These are phyloP conservation scores for Xenotilapia flavipinnis DNA, from an alignment of 2,113 vertebrate genomes.

Conservation along the genomic window DNA sequence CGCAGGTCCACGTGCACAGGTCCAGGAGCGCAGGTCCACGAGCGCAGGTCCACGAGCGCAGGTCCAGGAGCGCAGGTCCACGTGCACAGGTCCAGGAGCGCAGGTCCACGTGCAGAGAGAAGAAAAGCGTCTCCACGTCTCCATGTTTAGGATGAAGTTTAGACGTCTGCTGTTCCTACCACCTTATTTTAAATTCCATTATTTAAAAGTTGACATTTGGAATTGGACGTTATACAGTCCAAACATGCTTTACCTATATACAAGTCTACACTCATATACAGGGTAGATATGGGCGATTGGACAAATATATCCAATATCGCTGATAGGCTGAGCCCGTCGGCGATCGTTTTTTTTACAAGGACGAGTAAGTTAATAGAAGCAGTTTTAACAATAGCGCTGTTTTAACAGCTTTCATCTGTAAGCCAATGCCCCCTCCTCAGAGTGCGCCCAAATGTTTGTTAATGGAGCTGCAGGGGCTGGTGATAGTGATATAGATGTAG, in stretches of 20 bases:
- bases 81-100: fast-evolving
- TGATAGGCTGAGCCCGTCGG: not conserved
- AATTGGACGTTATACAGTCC: not conserved
- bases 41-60: fast-evolving
- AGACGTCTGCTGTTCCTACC: not conserved
- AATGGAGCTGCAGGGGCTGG: not conserved
- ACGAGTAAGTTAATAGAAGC: not conserved
- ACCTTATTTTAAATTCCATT: not conserved
- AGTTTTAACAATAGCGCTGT: not conserved
- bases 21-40: too few species aligned
- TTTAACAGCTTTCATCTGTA: not conserved
- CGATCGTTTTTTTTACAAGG: not conserved
- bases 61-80: too few species aligned
- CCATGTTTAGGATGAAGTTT: not conserved
- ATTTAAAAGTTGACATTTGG: not conserved
- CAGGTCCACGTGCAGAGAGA: fast-evolving
- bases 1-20: too few species aligned
- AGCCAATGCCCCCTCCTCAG: not conserved
- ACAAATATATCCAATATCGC: not conserved
- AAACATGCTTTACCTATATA: not conserved
- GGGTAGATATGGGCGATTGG: fast-evolving
- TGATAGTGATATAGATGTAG: not conserved
- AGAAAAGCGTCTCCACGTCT: not conserved
- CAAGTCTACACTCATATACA: not conserved
- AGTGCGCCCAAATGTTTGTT: not conserved